phyloP scores from a whole-genome alignment of 2,113 vertebrate genomes.

The Anhinga anhinga region DNA sequence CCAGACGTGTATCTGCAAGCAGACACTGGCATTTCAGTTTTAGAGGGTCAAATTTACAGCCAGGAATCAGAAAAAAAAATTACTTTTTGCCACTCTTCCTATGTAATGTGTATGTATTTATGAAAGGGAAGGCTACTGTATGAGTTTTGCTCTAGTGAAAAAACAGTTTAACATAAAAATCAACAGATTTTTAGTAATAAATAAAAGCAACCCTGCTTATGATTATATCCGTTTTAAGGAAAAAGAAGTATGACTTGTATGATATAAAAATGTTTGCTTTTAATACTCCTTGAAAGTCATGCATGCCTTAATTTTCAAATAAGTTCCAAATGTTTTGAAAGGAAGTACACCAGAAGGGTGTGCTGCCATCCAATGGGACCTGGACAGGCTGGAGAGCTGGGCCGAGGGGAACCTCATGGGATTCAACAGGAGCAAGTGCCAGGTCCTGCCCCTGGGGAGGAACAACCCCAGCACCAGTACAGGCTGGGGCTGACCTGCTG shows the following conservation, averaged over 20 bases:
- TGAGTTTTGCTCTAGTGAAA: neutral
- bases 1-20: neutral
- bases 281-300: neutral
- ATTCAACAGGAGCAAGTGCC: too few species aligned
- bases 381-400: too few species aligned
- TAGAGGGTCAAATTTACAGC: neutral
- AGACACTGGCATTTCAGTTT: neutral
- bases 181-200: neutral
- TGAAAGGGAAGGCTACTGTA: neutral
- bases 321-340: constrained; percentile 1
- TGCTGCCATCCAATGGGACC: too few species aligned
- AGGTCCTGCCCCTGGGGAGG: too few species aligned
- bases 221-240: neutral
- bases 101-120: too few species aligned
- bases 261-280: neutral
- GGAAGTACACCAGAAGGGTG: too few species aligned
- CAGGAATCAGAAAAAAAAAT: neutral
- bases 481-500: too few species aligned
- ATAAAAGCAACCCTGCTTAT: neutral
- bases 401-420: too few species aligned
- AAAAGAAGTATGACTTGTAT: neutral
- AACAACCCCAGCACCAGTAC: too few species aligned
- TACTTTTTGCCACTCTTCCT: neutral
- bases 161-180: neutral
- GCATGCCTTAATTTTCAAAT: neutral